Base-by-base conservation (phyloP, 92 coral and sea anemone genomes). In the Palythoa grandis region DNA sequence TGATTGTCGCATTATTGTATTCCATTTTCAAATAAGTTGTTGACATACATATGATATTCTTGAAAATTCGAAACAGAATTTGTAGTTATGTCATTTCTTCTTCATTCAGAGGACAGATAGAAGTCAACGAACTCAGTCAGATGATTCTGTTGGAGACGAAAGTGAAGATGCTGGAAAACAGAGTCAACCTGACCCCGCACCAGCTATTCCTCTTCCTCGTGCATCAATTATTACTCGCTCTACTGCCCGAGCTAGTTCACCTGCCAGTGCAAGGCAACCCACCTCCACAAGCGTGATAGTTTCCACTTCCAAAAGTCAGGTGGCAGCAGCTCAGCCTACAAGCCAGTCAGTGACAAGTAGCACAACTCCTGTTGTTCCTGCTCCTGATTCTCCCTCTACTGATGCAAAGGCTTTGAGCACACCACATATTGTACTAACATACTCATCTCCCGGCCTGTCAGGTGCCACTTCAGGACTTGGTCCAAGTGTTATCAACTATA, bases 351-450 rank as follows among this genome's bases (percentile, higher is more conserved):
- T 73, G 19, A 25, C 82, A 20, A 29, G 75, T 29, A 39, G 66
- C 40, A 25, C 72, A 47, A 58, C 60, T 11, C 22, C 78, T 19
- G 65, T 23, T 10, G 29, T 58, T 16, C 37, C 85, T 7, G 85
- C 43, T 7, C 57, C 82, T 87, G 86, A 14, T 3, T 20, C 87
- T 29, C 50, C 50, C 4, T 5, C 50, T 5, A 82, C 63, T 79
- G 78, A 83, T 53, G 83, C 83, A 57, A 75, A 68, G 35, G 37
- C 86, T 40, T 25, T 40, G 15, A 80, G 43, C 20, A 82, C 87
- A 15, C 87, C 91, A 11, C 91, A 83, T 11, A 88, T 88, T 37
- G 87, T 84, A 15, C 88, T 58, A 4, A 84, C 91, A 0, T 78
- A 74, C 73, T 76, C 88, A 2, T 60, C 22, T 72, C 91, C 88